Percentiles rank a stretch among this genome's conserved stretches.
Evolutionary conservation across 2,113 vertebrate genomes (phyloP).

Genomic region (Nesoenas mayeri): DNA sequence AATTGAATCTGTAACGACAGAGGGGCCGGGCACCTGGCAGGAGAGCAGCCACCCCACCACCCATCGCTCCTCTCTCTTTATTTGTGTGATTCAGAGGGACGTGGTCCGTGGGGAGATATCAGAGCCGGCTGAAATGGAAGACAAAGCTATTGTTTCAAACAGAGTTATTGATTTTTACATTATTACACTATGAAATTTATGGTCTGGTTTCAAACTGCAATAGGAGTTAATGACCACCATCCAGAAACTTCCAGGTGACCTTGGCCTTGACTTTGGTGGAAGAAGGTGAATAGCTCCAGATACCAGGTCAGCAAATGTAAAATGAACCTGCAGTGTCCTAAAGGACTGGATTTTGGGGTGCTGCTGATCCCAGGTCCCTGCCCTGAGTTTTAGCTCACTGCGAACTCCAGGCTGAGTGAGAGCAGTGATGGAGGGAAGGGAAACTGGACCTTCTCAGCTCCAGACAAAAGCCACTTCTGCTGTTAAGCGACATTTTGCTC

Average conservation of each 20-base stretch:
- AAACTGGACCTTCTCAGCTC: neutral
- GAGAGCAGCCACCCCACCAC: neutral
- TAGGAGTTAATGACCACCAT: constrained; percentile 66
- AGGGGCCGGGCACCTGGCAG: neutral
- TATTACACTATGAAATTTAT: constrained; percentile 76
- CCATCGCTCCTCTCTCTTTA: neutral
- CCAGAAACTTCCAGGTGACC: constrained; percentile 67
- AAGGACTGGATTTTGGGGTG: neutral
- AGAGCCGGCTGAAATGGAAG: constrained; percentile 61
- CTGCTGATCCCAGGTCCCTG: neutral
- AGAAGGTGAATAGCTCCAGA: constrained; percentile 13
- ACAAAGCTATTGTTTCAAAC: constrained; percentile 70
- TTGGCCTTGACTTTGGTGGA: constrained; percentile 42
- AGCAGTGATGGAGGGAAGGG: neutral
- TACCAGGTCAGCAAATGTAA: neutral
- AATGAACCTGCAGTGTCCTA: rapidly evolving
- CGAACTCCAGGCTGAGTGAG: neutral
- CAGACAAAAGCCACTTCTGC: neutral
- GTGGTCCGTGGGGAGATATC: constrained; percentile 31
- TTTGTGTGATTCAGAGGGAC: constrained; percentile 48
- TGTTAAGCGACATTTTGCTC: neutral
- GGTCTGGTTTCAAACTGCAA: constrained; percentile 69
- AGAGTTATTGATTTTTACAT: constrained; percentile 76
- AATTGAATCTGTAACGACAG: neutral
- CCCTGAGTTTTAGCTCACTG: neutral